Percentiles rank a stretch among this genome's conserved stretches.
Evolutionary conservation across 2,113 vertebrate genomes (phyloP).

Genomic region (Lethenteron reissneri): DNA sequence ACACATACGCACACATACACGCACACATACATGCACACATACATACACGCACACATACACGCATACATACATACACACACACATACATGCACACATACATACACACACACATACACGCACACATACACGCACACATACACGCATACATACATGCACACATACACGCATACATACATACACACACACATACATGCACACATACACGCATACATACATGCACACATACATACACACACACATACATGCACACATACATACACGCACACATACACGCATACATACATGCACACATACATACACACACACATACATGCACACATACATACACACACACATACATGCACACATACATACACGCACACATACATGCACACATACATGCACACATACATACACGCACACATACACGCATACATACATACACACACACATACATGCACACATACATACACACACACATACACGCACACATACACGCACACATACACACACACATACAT

Average conservation of each 20-base stretch:
- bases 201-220: not conserved
- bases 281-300: not conserved
- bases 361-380: not conserved
- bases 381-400: not conserved
- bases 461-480: not conserved
- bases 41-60: no score
- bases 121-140: not conserved
- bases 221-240: not conserved
- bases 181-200: not conserved
- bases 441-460: no score
- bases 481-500: no score
- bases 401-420: not conserved
- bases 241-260: no score
- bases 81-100: not conserved
- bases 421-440: not conserved
- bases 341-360: not conserved
- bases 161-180: not conserved
- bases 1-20: not conserved
- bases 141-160: no score
- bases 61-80: not conserved
- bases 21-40: not conserved
- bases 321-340: not conserved
- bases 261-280: not conserved
- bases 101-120: not conserved
- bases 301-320: not conserved